Conservation (phyloP, 2,888 invertebrate genomes). For the Himalopsyche tibetana region DNA sequence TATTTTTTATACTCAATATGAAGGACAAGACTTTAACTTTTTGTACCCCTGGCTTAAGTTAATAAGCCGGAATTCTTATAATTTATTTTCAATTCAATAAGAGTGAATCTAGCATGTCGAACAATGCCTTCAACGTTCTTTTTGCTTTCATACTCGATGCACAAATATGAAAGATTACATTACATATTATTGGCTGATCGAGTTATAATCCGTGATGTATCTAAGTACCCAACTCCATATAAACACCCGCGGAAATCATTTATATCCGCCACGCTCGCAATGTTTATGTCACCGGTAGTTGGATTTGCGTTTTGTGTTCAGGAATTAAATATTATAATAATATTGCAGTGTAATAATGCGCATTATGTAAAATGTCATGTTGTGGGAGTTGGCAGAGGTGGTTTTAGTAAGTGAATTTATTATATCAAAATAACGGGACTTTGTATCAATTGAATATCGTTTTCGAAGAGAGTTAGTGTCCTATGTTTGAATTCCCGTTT, state of each 20-base stretch:
- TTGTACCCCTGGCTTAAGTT: too few relatives aligned
- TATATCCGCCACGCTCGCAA: background rate
- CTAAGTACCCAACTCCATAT: background rate
- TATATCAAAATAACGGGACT: conserved; percentile 7
- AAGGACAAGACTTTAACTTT: too few relatives aligned
- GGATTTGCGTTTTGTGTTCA: conserved; percentile 1
- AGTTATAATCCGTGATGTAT: background rate
- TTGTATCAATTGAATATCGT: background rate
- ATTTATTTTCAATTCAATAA: too few relatives aligned
- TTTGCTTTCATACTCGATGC: too few relatives aligned
- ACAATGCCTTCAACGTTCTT: too few relatives aligned
- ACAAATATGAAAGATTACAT: background rate
- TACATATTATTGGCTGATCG: background rate
- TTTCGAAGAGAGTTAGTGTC: background rate
- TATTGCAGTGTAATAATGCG: background rate
- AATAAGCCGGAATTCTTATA: too few relatives aligned
- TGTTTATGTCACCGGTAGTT: conserved; percentile 20
- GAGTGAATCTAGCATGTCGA: too few relatives aligned
- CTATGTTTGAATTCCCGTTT: background rate
- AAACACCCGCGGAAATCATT: conserved; percentile 15
- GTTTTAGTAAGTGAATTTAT: background rate
- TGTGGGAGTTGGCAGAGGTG: conserved; percentile 17
- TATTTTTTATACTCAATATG: too few relatives aligned
- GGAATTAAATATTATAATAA: conserved; percentile 3
- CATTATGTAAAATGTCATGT: conserved; percentile 8